Evolutionary conservation across 2,888 invertebrate species (phyloP), one percentile per base, ranked within the genome.

Genomic region (Elegia similella): DNA sequence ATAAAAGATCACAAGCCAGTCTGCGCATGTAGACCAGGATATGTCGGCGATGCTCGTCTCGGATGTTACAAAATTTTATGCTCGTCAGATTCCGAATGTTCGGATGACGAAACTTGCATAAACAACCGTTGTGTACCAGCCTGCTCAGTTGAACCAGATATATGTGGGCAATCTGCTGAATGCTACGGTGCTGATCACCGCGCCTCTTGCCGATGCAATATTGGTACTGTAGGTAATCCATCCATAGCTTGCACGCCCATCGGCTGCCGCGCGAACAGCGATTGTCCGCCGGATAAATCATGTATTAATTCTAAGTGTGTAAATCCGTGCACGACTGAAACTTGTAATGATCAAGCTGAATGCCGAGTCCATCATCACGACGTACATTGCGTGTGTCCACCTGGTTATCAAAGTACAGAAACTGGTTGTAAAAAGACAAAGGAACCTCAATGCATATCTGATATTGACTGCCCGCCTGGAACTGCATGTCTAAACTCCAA

Each of bases 1-100:
- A 95, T 97, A 62, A 94, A 94, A 80, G 94, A 96, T 73, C 98
- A 98, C 74, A 96, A 96, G 78, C 97, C 97, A 0, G 95, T 97
- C 0, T 98, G 98, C 73, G 95, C 96, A 0, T 98, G 98, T 79
- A 93, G 93, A 61, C 94, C 94, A 71, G 97, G 97, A 48, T 98
- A 94, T 69, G 95, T 96, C 62, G 98, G 98, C 56, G 96, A 97
- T 78, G 96, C 97, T 30, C 95, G 96, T 72, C 93, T 95, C 8
- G 95, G 95, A 69, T 98, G 98, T 78, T 92, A 93, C 44, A 94
- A 94, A 82, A 93, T 95, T 54, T 94, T 95, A 60, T 97, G 97
- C 74, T 92, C 93, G 74, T 93, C 93, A 29, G 94, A 96, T 70
- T 92, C 93, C 38, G 96, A 97, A 70, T 98, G 98, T 75, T 95